Conservation (phyloP, 2,113 vertebrate genomes). For the Podocnemis expansa region DNA sequence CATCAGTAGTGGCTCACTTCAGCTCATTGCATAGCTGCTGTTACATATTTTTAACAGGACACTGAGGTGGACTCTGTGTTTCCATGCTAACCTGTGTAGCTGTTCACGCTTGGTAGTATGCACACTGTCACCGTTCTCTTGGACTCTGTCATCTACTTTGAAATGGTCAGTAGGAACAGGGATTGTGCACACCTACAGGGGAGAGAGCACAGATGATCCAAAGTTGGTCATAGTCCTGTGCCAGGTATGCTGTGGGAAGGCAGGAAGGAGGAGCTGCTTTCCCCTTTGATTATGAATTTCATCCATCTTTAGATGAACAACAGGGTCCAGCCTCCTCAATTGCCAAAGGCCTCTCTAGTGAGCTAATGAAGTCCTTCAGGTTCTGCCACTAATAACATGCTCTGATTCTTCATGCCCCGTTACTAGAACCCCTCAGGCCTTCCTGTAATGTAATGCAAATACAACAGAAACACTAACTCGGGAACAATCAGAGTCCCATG, state of each 20-base stretch:
- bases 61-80: neutral
- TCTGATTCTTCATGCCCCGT: neutral
- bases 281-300: neutral
- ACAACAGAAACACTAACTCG: no score
- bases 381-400: neutral
- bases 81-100: neutral
- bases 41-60: neutral
- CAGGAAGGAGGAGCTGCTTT: no score
- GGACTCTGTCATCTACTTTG: neutral
- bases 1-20: neutral
- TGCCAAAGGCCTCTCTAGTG: neutral
- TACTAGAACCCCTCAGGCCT: neutral
- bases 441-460: neutral
- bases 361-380: neutral
- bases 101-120: neutral
- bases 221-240: neutral
- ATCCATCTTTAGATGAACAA: neutral
- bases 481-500: no score
- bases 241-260: no score
- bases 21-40: neutral
- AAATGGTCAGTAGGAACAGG: neutral
- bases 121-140: neutral
- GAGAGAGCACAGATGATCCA: neutral
- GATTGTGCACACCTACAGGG: neutral
- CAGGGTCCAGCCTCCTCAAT: neutral